These are phyloP conservation scores for Hoplodrina ambigua DNA, from an alignment of 2,888 invertebrate species.

Conservation along the genomic window DNA sequence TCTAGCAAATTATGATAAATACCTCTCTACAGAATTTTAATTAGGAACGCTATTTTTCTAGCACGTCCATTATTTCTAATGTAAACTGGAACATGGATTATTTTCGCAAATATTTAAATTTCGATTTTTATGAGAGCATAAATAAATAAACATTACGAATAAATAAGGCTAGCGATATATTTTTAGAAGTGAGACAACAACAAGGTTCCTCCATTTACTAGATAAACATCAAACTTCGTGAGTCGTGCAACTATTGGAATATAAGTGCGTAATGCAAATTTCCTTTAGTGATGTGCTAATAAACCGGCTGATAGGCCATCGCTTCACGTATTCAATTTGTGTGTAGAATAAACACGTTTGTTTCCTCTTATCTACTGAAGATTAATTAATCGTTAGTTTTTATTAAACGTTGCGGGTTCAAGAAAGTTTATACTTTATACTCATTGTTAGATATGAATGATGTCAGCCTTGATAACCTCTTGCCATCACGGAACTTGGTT, in stretches of 20 bases:
- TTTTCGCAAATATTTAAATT: constrained; percentile 50
- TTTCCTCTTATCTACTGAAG: constrained; percentile 44
- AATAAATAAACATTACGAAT: constrained; percentile 57
- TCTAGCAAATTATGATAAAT: constrained; percentile 12
- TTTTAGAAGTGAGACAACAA: constrained; percentile 58
- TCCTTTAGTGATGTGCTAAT: constrained; percentile 73
- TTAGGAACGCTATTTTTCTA: constrained; percentile 28
- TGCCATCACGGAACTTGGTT: constrained; percentile 28
- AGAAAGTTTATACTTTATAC: constrained; percentile 42
- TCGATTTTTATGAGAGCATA: constrained; percentile 49
- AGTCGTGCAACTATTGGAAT: constrained; percentile 66
- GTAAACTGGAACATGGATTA: constrained; percentile 43
- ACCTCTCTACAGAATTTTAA: constrained; percentile 34
- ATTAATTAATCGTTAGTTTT: constrained; percentile 47
- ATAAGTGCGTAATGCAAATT: constrained; percentile 74
- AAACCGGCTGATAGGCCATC: constrained; percentile 69
- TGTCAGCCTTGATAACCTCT: constrained; percentile 52
- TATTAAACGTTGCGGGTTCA: constrained; percentile 32
- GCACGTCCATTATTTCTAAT: constrained; percentile 29
- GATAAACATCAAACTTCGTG: constrained; percentile 73
- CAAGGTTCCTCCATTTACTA: constrained; percentile 69
- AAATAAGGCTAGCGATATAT: constrained; percentile 53
- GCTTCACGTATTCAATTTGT: constrained; percentile 62
- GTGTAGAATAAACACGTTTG: constrained; percentile 41
- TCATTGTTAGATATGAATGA: constrained; percentile 34